Conservation (phyloP, 2,888 invertebrate genomes). For the Stramonita haemastoma region DNA sequence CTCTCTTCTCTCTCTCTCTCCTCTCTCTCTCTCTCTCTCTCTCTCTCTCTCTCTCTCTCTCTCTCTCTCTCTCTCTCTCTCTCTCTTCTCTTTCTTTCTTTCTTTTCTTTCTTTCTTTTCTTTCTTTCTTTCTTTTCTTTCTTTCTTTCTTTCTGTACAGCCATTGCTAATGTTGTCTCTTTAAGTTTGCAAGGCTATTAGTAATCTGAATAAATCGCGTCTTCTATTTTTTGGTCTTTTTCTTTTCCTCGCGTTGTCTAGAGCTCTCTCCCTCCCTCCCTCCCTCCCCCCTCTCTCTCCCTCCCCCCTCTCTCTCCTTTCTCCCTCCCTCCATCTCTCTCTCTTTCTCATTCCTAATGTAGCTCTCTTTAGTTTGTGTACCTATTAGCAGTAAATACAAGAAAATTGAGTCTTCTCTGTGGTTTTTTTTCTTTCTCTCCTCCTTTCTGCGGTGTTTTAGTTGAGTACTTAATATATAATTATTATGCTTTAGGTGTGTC, state of each 20-base stretch:
- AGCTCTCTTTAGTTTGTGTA: neutral
- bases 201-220: neutral
- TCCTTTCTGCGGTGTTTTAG: neutral
- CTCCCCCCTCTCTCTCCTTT: neutral
- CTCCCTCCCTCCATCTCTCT: neutral
- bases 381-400: too few relatives aligned
- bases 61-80: constrained; percentile 13
- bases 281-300: neutral
- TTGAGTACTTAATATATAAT: too few relatives aligned
- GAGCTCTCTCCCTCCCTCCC: neutral
- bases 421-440: neutral
- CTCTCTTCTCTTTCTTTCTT: neutral
- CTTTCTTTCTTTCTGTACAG: neutral
- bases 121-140: neutral
- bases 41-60: constrained; percentile 19
- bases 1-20: neutral
- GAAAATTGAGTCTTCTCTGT: neutral
- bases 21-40: constrained; percentile 13
- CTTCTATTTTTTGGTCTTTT: neutral
- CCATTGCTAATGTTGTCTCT: neutral
- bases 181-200: neutral
- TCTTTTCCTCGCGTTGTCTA: neutral
- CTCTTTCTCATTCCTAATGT: neutral
- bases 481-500: too few relatives aligned
- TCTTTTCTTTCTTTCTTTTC: neutral